Evolutionary conservation across 2,888 invertebrate genomes (phyloP).

Genomic region (Allacma fusca): DNA sequence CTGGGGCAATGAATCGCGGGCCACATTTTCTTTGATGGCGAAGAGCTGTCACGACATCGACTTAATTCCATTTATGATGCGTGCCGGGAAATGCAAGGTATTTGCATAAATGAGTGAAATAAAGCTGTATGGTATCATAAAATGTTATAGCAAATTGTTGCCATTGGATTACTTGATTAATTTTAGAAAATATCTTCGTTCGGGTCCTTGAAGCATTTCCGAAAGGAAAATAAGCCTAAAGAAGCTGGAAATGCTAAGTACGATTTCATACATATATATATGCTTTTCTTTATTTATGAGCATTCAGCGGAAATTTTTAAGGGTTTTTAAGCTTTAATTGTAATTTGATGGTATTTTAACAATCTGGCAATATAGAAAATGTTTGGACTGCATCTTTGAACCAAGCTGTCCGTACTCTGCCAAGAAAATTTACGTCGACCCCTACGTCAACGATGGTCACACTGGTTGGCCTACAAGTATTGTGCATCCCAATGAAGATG

Average conservation of each 20-base stretch:
- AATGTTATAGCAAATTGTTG: no score
- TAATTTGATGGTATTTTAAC: no score
- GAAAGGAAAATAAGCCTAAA: slow-evolving; percentile 64
- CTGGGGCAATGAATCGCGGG: slow-evolving; percentile 64
- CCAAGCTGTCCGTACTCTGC: slow-evolving; percentile 65
- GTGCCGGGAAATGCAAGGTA: slow-evolving; percentile 57
- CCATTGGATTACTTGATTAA: slow-evolving; percentile 1
- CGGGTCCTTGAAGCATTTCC: slow-evolving; percentile 62
- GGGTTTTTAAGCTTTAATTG: no score
- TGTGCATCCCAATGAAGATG: slow-evolving; percentile 58
- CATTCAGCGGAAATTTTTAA: no score
- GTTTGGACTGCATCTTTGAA: slow-evolving; percentile 65
- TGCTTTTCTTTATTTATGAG: not conserved
- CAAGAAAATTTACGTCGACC: slow-evolving; percentile 64
- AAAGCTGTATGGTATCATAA: no score
- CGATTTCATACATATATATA: slow-evolving; percentile 4
- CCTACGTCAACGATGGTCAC: slow-evolving; percentile 54
- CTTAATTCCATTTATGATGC: slow-evolving; percentile 65
- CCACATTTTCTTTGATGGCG: slow-evolving; percentile 64
- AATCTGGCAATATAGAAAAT: slow-evolving; percentile 61
- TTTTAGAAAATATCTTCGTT: slow-evolving; percentile 59
- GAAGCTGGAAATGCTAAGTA: slow-evolving; percentile 62
- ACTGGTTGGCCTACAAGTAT: slow-evolving; percentile 61
- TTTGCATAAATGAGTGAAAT: not conserved
- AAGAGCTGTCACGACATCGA: slow-evolving; percentile 67